phyloP scores from a whole-genome alignment of 2,888 invertebrate species.

The Phalangium opilio region DNA sequence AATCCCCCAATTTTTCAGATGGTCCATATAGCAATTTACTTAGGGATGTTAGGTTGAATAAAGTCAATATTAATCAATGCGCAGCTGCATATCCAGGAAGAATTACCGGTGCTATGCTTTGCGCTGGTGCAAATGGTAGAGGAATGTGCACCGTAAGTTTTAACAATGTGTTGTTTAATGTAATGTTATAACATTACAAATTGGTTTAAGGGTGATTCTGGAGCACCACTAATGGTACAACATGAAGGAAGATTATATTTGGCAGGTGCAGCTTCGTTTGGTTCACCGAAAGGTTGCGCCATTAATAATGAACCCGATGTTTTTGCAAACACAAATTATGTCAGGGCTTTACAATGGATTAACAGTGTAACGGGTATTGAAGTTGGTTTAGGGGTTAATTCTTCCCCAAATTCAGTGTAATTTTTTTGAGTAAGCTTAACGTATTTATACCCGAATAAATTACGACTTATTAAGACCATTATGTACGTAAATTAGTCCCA shows the following conservation, averaged over 20 bases:
- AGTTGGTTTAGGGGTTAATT: too few relatives aligned
- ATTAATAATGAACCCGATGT: constrained; percentile 5
- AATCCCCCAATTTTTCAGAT: background rate
- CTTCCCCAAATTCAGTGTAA: too few relatives aligned
- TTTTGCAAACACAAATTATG: constrained; percentile 2
- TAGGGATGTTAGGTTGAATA: constrained; percentile 7
- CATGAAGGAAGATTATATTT: constrained; percentile 9
- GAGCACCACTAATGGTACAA: constrained; percentile 9
- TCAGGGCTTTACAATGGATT: too few relatives aligned
- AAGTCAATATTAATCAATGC: constrained; percentile 6
- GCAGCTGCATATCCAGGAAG: constrained; percentile 7
- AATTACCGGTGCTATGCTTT: constrained; percentile 11
- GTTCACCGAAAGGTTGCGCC: constrained; percentile 8
- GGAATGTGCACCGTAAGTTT: constrained; percentile 9
- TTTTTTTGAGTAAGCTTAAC: too few relatives aligned
- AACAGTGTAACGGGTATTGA: too few relatives aligned
- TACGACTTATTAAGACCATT: too few relatives aligned
- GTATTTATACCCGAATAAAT: too few relatives aligned
- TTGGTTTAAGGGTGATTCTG: constrained; percentile 7
- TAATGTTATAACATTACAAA: background rate
- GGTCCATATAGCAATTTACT: constrained; percentile 9
- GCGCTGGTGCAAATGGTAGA: constrained; percentile 7
- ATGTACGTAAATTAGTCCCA: too few relatives aligned
- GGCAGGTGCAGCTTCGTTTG: constrained; percentile 10
- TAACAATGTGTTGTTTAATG: background rate